phyloP scores from a whole-genome alignment of 2,888 invertebrate species.

The Plagodis dolabraria region DNA sequence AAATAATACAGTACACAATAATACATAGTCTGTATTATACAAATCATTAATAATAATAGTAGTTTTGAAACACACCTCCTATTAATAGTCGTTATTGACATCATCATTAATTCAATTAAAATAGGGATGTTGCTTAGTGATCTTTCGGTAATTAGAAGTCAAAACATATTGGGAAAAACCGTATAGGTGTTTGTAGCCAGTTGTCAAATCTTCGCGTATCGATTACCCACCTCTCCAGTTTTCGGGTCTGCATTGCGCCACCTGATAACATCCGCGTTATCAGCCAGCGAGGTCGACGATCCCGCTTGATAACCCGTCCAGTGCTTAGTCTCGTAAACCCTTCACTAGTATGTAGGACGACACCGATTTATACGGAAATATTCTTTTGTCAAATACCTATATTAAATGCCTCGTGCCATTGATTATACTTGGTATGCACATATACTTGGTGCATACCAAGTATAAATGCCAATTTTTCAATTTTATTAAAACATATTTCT shows the following conservation, averaged over 20 bases:
- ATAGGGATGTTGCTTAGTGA: too few species aligned
- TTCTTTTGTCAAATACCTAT: not conserved
- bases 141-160: too few species aligned
- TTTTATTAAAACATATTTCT: conserved; percentile 2
- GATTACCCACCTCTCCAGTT: conserved; percentile 63
- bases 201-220: conserved; percentile 44
- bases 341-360: conserved; percentile 21
- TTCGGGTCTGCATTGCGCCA: conserved; percentile 77
- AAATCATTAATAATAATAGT: too few species aligned
- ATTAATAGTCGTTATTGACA: too few species aligned
- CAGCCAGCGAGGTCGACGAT: conserved; percentile 61
- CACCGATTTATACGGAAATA: conserved; percentile 11
- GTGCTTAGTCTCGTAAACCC: conserved; percentile 31
- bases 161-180: too few species aligned
- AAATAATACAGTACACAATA: too few species aligned
- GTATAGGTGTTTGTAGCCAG: not conserved
- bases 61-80: too few species aligned
- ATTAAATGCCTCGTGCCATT: not conserved
- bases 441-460: too few species aligned
- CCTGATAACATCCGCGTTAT: conserved; percentile 72
- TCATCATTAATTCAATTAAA: too few species aligned
- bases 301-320: conserved; percentile 59
- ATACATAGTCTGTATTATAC: too few species aligned
- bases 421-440: too few species aligned
- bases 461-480: not conserved